These are phyloP conservation scores for Austrolebias charrua DNA, from an alignment of 2,797 vertebrate species.

Conservation along the genomic window DNA sequence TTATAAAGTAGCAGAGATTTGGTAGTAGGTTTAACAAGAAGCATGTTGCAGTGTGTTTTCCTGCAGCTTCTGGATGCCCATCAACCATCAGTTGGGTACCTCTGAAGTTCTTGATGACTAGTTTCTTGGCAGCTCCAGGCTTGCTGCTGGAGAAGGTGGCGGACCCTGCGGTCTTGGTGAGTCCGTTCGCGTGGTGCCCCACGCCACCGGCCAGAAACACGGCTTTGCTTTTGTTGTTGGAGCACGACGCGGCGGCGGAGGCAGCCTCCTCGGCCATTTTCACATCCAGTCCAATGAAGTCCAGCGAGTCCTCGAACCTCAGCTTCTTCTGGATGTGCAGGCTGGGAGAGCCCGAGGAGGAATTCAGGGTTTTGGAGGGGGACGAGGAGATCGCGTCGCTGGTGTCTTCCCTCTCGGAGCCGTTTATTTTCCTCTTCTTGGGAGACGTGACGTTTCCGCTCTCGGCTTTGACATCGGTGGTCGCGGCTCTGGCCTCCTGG, in stretches of 20 bases:
- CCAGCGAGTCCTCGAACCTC: conserved; percentile 94
- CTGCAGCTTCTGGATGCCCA: background rate
- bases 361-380: conserved; percentile 80
- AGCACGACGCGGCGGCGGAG: conserved; percentile 75
- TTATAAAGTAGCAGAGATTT: no score
- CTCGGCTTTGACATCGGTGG: conserved; percentile 92
- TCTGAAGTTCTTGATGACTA: conserved; percentile 99
- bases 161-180: conserved; percentile 90
- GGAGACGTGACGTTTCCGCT: conserved; percentile 81
- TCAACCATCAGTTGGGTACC: conserved; percentile 76
- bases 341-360: conserved; percentile 84
- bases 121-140: conserved; percentile 97
- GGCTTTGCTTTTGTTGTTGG: conserved; percentile 88
- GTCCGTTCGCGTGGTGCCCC: conserved; percentile 94
- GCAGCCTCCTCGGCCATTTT: conserved; percentile 97
- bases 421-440: conserved; percentile 98
- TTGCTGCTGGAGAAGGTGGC: conserved; percentile 93
- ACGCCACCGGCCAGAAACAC: conserved; percentile 87
- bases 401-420: conserved; percentile 91
- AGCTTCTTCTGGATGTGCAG: conserved; percentile 96
- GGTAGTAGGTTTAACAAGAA: no score
- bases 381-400: conserved; percentile 85
- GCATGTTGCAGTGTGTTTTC: no score
- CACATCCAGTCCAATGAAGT: conserved; percentile 97
- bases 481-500: conserved; percentile 94